Conservation (phyloP, 2,888 invertebrate species). For the Acrocyrtus sp. region DNA sequence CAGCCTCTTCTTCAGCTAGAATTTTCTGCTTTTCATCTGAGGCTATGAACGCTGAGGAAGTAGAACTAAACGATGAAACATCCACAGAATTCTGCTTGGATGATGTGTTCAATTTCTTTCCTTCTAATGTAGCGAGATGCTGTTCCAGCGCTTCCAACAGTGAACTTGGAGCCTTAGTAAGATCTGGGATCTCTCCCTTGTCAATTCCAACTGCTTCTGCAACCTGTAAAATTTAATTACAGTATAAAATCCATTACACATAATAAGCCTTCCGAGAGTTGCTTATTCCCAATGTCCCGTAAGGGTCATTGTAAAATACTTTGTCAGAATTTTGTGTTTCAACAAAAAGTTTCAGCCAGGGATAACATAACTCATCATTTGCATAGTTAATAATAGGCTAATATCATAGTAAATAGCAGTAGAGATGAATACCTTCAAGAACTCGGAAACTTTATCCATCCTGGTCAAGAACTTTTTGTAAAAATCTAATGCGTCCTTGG, state of each 20-base stretch:
- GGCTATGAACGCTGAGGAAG: constrained; percentile 62
- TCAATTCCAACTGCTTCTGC: constrained; percentile 91
- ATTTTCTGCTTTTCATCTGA: constrained; percentile 78
- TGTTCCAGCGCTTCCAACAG: constrained; percentile 96
- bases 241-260: too few relatives aligned
- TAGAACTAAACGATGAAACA: constrained; percentile 61
- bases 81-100: constrained; percentile 62
- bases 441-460: constrained; percentile 98
- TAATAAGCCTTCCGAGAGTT: too few relatives aligned
- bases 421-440: constrained; percentile 77
- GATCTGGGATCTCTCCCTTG: constrained; percentile 97
- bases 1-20: constrained; percentile 95
- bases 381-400: not conserved
- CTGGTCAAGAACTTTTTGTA: constrained; percentile 98
- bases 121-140: constrained; percentile 92
- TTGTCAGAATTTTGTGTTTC: constrained; percentile 10
- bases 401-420: not conserved
- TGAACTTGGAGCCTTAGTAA: constrained; percentile 97
- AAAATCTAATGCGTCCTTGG: constrained; percentile 95
- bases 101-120: constrained; percentile 74
- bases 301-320: too few relatives aligned
- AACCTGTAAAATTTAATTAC: constrained; percentile 50
- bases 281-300: too few relatives aligned
- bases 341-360: constrained; percentile 31
- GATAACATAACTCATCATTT: constrained; percentile 42